These are phyloP conservation scores for Erebia epiphron DNA, from an alignment of 2,888 invertebrate genomes.

Conservation along the genomic window DNA sequence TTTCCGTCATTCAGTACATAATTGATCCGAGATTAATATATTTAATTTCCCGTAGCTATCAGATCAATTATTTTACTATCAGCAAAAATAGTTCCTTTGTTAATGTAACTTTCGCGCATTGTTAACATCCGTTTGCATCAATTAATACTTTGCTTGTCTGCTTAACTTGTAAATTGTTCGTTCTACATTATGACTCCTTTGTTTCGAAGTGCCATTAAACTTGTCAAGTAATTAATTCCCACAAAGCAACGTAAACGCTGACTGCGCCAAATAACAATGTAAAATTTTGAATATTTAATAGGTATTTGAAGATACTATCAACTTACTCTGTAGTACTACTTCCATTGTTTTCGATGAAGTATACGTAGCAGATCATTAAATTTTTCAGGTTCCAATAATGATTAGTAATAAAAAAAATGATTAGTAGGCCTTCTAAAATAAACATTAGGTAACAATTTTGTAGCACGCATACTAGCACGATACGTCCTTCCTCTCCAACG, in stretches of 20 bases:
- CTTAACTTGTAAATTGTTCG: conserved; percentile 31
- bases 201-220: conserved; percentile 29
- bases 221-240: conserved; percentile 29
- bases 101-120: neutral
- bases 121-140: conserved; percentile 21
- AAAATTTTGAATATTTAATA: conserved; percentile 8
- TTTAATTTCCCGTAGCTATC: neutral
- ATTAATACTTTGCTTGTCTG: conserved; percentile 29
- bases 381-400: no score
- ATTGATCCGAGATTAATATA: neutral
- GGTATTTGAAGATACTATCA: neutral
- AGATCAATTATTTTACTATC: neutral
- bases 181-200: conserved; percentile 33
- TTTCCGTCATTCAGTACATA: no score
- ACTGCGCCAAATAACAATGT: conserved; percentile 12
- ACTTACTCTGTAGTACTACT: neutral
- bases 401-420: no score
- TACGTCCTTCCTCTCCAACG: no score
- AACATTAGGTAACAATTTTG: no score
- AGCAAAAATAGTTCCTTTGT: neutral
- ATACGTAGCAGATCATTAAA: no score
- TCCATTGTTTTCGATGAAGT: neutral
- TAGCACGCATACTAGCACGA: no score
- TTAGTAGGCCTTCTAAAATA: no score
- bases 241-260: conserved; percentile 6